Conservation (phyloP, 2,888 invertebrate species). For the Anaspis maculata region DNA sequence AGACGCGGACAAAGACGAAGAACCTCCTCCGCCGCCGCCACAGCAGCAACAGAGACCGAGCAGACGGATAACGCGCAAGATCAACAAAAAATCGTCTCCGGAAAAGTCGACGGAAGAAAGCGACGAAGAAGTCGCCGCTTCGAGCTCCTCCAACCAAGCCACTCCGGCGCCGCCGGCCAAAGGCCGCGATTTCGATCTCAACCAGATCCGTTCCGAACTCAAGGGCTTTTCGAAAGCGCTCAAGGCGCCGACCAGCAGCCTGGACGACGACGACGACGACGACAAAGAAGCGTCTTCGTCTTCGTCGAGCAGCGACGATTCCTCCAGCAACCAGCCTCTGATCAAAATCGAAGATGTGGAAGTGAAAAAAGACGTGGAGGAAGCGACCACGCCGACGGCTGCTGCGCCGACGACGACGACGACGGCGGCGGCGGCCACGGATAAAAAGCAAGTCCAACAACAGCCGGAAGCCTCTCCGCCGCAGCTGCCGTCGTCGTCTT, state of each 20-base stretch:
- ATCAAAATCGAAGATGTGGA: slow-evolving; percentile 17
- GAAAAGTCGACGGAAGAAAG: slow-evolving; percentile 43
- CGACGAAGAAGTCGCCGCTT: slow-evolving; percentile 43
- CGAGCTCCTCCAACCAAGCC: no score
- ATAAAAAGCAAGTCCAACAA: no score
- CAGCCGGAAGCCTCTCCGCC: no score
- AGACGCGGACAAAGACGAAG: slow-evolving; percentile 43
- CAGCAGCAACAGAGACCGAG: no score
- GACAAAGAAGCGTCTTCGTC: slow-evolving; percentile 33
- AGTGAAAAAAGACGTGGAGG: slow-evolving; percentile 27
- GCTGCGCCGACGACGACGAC: no score
- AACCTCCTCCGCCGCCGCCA: slow-evolving; percentile 13
- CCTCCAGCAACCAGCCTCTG: slow-evolving; percentile 26
- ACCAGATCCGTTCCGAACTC: slow-evolving; percentile 75
- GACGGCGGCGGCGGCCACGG: no score
- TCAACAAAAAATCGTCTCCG: slow-evolving; percentile 33
- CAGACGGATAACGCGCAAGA: slow-evolving; percentile 30
- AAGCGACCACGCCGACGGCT: no score
- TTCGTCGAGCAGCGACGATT: slow-evolving; percentile 33
- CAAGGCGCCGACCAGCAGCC: slow-evolving; percentile 41
- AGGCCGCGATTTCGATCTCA: slow-evolving; percentile 73
- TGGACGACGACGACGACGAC: no score
- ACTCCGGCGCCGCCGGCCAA: slow-evolving; percentile 44
- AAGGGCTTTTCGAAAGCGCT: slow-evolving; percentile 66
- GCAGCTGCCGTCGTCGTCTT: slow-evolving; percentile 29